Conservation (phyloP, 2,888 invertebrate genomes). For the Pristionchus mayeri region DNA sequence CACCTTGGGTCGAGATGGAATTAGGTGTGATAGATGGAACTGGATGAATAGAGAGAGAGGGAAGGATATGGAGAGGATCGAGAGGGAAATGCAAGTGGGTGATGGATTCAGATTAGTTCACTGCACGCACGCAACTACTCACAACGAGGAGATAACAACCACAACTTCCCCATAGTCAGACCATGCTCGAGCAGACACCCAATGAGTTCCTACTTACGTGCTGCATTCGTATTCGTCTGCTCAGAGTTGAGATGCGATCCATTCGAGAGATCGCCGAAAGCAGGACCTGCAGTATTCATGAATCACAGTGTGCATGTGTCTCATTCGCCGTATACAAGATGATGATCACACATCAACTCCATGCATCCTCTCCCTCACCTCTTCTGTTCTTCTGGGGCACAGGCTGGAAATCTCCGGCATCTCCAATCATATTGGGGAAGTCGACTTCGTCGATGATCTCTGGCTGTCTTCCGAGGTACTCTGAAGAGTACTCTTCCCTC, state of each 20-base stretch:
- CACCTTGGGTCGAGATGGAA: background rate
- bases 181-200: background rate
- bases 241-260: background rate
- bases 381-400: constrained; percentile 14
- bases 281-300: background rate
- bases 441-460: constrained; percentile 71
- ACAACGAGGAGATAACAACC: background rate
- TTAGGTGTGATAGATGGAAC: too few species aligned
- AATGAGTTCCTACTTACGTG: background rate
- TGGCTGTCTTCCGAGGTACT: constrained; percentile 72
- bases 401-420: constrained; percentile 23
- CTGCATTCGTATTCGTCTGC: background rate
- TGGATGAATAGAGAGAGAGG: background rate
- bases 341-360: background rate
- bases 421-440: constrained; percentile 66
- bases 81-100: background rate
- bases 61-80: background rate
- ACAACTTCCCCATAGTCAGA: background rate
- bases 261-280: background rate
- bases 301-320: background rate
- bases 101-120: background rate
- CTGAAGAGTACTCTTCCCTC: constrained; percentile 53
- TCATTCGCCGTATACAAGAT: background rate
- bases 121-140: background rate
- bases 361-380: background rate